Percentiles rank a stretch among this genome's conserved stretches.
phyloP scores from a whole-genome alignment of 2,113 vertebrate genomes.

The Pyxicephalus adspersus region DNA sequence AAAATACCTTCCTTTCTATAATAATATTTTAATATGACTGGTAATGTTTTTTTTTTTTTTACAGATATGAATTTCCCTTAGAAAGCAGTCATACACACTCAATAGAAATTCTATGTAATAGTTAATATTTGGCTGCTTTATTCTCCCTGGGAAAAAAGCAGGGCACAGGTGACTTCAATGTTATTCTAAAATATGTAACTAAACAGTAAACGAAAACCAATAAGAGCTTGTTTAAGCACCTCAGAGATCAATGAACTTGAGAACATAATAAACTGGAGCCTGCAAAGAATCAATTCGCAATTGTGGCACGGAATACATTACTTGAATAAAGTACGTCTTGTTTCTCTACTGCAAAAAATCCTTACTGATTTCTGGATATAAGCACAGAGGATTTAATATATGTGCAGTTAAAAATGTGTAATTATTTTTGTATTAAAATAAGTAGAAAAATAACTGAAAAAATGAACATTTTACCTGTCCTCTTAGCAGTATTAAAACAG shows the following conservation, averaged over 20 bases:
- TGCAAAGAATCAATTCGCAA: slow-evolving; percentile 43
- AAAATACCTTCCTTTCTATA: too few species aligned
- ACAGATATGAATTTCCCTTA: too few species aligned
- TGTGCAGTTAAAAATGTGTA: too few species aligned
- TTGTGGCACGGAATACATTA: slow-evolving; percentile 43
- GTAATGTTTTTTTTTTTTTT: too few species aligned
- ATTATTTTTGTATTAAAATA: slow-evolving; percentile 2
- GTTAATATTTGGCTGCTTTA: neutral
- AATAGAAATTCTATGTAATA: neutral
- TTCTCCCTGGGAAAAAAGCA: slow-evolving; percentile 1
- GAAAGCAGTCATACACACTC: too few species aligned
- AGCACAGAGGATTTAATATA: neutral
- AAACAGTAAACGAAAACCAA: slow-evolving; percentile 47
- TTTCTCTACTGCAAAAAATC: neutral
- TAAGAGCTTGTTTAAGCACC: slow-evolving; percentile 46
- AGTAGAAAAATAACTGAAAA: neutral
- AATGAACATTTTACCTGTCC: too few species aligned
- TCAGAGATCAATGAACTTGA: slow-evolving; percentile 51
- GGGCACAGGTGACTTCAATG: slow-evolving; percentile 38
- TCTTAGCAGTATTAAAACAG: too few species aligned
- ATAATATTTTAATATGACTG: too few species aligned
- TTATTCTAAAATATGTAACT: slow-evolving; percentile 53
- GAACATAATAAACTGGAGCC: slow-evolving; percentile 49
- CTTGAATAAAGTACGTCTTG: slow-evolving; percentile 33
- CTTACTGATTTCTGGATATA: neutral